Evolutionary conservation across 2,797 vertebrate species (phyloP), one percentile per base, ranked within the genome.

Genomic region (Caiman crocodilus): DNA sequence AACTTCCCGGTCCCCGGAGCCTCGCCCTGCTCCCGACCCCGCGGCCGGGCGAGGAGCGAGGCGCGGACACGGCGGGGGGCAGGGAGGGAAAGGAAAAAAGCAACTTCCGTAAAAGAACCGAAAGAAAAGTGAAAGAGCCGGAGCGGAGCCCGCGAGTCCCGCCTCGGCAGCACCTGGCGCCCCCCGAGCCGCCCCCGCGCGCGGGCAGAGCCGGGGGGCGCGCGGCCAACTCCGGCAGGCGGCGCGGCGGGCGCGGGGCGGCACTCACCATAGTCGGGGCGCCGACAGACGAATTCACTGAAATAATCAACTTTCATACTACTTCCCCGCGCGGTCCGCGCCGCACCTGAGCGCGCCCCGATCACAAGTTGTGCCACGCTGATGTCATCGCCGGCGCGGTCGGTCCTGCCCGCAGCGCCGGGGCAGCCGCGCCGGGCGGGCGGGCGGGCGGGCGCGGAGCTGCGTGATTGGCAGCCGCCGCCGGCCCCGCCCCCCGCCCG

Each of bases 291-390:
- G 99, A 99, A 99, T 99, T 99, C 99, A 99, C 99, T 99, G 98
- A 99, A 99, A 98, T 99, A 99, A 99, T 99, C 99, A 99, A 99
- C 99, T 99, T 99, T 99, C 99, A 99, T 99, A 99, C 99, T 99
- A 99, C 98, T 97, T 42, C 42, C 42, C 42, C 42, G 42, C 42
- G 42, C 42, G 7, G 5, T 42, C 42, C 42, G 42, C 42, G 7
- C 42, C 42, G 98, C 97, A 93, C 96, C 97, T 97, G 97, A 97
- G 96, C 96, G 97, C 98, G 97, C 97, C 97, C 97, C 97, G 97
- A 97, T 98, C 97, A 97, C 97, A 97, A 98, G 97, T 98, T 97
- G 98, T 95, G 97, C 96, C 97, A 92, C 95, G 95, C 98, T 98
- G 98, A 98, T 97, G 98, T 97, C 98, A 98, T 97, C 94, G 97